Evolutionary conservation across 2,113 vertebrate species (phyloP).

Genomic region (Mus musculus): DNA sequence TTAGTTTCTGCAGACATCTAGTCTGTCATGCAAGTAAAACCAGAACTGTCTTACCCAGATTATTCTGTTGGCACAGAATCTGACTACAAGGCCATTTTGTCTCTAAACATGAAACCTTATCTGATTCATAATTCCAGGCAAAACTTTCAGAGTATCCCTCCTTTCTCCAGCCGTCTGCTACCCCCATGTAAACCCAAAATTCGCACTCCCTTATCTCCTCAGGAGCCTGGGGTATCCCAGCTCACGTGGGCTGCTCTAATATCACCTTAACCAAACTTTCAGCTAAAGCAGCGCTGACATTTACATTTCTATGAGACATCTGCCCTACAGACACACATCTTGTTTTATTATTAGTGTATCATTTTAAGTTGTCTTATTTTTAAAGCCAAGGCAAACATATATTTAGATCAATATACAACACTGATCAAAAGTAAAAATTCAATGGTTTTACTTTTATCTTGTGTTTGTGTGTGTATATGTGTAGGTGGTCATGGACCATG

Average conservation of each 20-base stretch:
- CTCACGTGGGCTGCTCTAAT: neutral
- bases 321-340: neutral
- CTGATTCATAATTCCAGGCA: neutral
- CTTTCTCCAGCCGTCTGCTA: neutral
- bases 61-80: neutral
- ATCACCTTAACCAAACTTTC: neutral
- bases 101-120: conserved; percentile 2
- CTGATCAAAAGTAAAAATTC: conserved; percentile 8
- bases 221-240: neutral
- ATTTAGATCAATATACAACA: neutral
- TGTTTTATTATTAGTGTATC: neutral
- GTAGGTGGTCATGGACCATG: too few relatives aligned
- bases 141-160: neutral
- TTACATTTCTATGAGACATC: neutral
- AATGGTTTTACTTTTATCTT: neutral
- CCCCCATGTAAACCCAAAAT: neutral
- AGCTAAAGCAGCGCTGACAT: neutral
- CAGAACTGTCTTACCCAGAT: neutral
- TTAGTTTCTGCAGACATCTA: neutral
- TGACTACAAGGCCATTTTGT: neutral
- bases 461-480: neutral
- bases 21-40: neutral
- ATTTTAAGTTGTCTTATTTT: neutral
- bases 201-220: neutral
- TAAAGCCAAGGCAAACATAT: neutral